Base-by-base conservation (phyloP, 1,140 invertebrate species). In the Scaptomyza hsui region DNA sequence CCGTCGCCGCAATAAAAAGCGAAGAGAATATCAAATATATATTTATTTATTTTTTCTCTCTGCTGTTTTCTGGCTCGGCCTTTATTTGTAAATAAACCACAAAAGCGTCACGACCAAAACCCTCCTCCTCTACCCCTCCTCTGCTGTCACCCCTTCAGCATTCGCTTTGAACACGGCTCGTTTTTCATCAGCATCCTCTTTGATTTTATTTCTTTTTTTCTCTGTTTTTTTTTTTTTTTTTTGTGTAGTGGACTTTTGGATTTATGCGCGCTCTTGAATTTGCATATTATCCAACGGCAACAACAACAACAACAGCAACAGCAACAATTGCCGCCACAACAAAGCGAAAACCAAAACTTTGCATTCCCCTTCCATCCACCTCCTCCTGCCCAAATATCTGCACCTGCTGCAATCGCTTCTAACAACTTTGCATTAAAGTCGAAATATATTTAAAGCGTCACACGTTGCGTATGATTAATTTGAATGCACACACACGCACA, bases 241-340 rank as follows among this genome's bases (percentile, higher is more conserved):
- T 48, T 80, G 45, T 81, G 55, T 70, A 76, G 73, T 73, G 69
- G 73, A 72, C 78, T 81, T 81, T 70, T 61, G 79, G 79, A 85
- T 83, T 83, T 85, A 79, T 83, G 80, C 72, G 80, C 80, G 44
- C 80, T 79, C 79, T 83, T 85, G 75, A 83, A 83, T 83, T 85
- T 83, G 80, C 79, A 83, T 85, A 86, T 86, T 81, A 74, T 59
- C 77, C 64, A 19, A 52, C 49, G 37, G 10, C 37, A 41, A 41
- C 77, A 77, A 48, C 52, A 62, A 56, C 44, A 21, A 21, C n/a
- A n/a, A n/a, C 37, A 41, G 24, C 77, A 77, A 48, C 52, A 62
- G 51, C 44, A 21, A 21, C 42, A 51, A 52, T 51, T n/a, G 39
- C 24, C 2, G 70, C 71, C 32, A 19, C 48, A 59, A 67, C 52